These are phyloP conservation scores for Telenomus remus DNA, from an alignment of 1,140 invertebrate species.

Conservation along the genomic window DNA sequence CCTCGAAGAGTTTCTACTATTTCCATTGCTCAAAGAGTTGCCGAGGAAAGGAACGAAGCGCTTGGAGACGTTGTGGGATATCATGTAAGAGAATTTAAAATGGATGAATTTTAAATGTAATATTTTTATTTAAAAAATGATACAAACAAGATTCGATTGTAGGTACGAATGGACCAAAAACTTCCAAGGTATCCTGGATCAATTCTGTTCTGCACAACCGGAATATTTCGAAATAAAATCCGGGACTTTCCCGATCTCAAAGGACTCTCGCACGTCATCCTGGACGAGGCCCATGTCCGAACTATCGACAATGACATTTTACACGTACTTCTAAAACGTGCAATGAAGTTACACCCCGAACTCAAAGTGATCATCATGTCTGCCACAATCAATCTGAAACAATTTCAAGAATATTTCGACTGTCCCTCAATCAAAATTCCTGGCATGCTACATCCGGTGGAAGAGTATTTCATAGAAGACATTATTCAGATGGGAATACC, in stretches of 20 bases:
- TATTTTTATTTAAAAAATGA: no score
- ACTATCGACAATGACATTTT: constrained; percentile 81
- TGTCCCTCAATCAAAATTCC: constrained; percentile 71
- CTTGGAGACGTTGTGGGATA: constrained; percentile 91
- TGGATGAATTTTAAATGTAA: background rate
- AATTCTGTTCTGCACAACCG: constrained; percentile 84
- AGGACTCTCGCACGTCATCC: constrained; percentile 81
- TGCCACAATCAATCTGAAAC: constrained; percentile 85
- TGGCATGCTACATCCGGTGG: constrained; percentile 78
- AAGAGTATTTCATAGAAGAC: constrained; percentile 77
- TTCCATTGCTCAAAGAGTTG: constrained; percentile 89
- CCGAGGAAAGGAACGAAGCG: constrained; percentile 85
- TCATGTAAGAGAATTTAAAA: constrained; percentile 73
- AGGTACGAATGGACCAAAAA: constrained; percentile 43
- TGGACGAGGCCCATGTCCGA: constrained; percentile 88
- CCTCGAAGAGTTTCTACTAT: constrained; percentile 93
- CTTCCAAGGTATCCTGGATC: constrained; percentile 70
- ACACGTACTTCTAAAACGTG: constrained; percentile 76
- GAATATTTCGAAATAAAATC: constrained; percentile 83
- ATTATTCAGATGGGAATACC: constrained; percentile 44
- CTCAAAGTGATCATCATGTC: constrained; percentile 88
- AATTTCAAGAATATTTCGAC: constrained; percentile 85
- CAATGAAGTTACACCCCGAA: constrained; percentile 72
- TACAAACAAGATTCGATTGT: no score
- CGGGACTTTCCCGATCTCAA: constrained; percentile 73